These are phyloP conservation scores for Chorisops tibialis DNA, from an alignment of 2,888 invertebrate species.

Conservation along the genomic window DNA sequence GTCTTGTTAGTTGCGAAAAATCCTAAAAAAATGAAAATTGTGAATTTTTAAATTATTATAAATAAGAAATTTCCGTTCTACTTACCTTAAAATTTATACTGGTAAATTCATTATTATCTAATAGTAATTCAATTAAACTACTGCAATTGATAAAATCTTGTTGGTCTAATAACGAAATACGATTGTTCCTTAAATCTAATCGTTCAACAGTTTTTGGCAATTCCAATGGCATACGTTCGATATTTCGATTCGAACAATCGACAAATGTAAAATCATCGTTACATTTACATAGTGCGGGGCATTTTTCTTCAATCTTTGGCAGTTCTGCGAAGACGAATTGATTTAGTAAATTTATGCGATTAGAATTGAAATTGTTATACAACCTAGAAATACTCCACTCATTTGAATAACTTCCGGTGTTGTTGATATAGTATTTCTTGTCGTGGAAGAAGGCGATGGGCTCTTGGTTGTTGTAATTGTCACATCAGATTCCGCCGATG, in stretches of 20 bases:
- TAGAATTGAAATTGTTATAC: too few relatives aligned
- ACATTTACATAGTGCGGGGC: constrained; percentile 47
- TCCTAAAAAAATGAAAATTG: constrained; percentile 40
- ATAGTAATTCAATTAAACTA: constrained; percentile 45
- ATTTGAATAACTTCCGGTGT: background rate
- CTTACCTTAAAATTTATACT: constrained; percentile 44
- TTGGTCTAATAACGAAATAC: constrained; percentile 42
- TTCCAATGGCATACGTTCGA: constrained; percentile 55
- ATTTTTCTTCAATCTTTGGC: constrained; percentile 43
- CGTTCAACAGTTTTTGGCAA: constrained; percentile 44
- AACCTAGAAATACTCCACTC: too few relatives aligned
- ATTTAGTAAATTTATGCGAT: too few relatives aligned
- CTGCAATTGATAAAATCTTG: constrained; percentile 44
- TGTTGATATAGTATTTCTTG: background rate
- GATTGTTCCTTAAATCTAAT: constrained; percentile 49
- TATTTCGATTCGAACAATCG: constrained; percentile 55
- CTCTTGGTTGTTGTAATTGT: background rate
- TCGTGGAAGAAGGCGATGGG: too few relatives aligned
- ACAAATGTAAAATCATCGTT: constrained; percentile 44
- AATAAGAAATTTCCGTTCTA: background rate
- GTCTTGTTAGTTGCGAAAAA: constrained; percentile 42
- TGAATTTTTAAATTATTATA: background rate
- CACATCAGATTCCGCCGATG: background rate
- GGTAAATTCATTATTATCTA: constrained; percentile 43
- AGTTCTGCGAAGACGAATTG: constrained; percentile 36